These are phyloP conservation scores for Hyles vespertilio DNA, from an alignment of 1,140 invertebrate genomes.

Conservation along the genomic window DNA sequence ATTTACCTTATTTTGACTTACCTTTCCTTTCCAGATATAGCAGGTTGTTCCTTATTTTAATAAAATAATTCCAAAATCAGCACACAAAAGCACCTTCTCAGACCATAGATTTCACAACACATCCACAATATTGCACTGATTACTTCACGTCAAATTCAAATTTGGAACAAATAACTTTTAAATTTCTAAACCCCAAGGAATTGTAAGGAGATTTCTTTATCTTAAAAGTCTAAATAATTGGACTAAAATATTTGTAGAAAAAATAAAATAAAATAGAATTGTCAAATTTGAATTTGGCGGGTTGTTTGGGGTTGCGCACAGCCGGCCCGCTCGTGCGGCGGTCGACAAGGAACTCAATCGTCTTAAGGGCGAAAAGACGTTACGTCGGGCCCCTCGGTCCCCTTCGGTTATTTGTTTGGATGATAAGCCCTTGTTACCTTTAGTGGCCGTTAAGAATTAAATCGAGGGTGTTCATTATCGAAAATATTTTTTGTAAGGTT, in stretches of 20 bases:
- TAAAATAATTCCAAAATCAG: too few relatives aligned
- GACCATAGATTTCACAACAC: slow-evolving; percentile 15
- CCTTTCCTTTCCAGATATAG: too few relatives aligned
- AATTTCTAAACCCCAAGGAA: background rate
- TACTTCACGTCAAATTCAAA: background rate
- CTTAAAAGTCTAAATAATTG: background rate
- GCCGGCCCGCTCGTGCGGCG: slow-evolving; percentile 55
- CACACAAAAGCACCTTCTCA: slow-evolving; percentile 10
- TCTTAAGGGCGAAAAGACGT: slow-evolving; percentile 71
- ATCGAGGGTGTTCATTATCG: background rate
- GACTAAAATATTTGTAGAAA: background rate
- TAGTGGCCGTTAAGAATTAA: slow-evolving; percentile 13
- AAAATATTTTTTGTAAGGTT: background rate
- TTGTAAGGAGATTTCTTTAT: background rate
- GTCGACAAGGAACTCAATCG: slow-evolving; percentile 64
- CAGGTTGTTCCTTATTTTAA: too few relatives aligned
- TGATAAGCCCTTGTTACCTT: slow-evolving; percentile 17
- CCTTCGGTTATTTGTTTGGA: slow-evolving; percentile 44
- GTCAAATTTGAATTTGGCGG: slow-evolving; percentile 47
- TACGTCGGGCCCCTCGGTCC: slow-evolving; percentile 60
- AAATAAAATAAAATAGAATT: background rate
- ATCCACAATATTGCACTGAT: slow-evolving; percentile 15
- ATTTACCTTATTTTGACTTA: too few relatives aligned
- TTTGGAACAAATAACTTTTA: too few relatives aligned
- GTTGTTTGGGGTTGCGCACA: slow-evolving; percentile 19